Base-by-base conservation (phyloP, 2,113 vertebrate species). In the Muntiacus reevesi region DNA sequence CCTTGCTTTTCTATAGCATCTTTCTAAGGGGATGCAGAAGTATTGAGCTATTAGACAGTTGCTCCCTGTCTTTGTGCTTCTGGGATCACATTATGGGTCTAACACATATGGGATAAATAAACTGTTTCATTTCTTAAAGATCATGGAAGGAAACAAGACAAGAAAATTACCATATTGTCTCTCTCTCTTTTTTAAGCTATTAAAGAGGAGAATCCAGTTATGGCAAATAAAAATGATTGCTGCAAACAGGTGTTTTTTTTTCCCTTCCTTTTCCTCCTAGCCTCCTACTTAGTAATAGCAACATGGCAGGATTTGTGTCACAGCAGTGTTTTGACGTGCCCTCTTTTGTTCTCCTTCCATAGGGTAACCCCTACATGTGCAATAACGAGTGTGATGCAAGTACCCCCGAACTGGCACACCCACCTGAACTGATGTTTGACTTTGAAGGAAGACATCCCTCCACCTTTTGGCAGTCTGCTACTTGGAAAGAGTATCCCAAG, bases 291-390 rank as follows among this genome's bases (percentile, higher is more conserved):
- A 36, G 67, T 74, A 50, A 89, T 9, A 86, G 97, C 78, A 94
- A 83, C 40, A 93, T 85, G 89, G 81, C 71, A 47, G 50, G 67
- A 67, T n/a, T 84, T 54, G 52, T 89, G 92, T 64, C 71, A 47
- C 79, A 30, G 17, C 43, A 52, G 19, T 54, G 7, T 93, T 71
- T 74, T 95, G 55, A 40, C 30, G 1, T 47, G 11, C 86, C 40
- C 40, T 79, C 62, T 89, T 97, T 97, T 98, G 92, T 95, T 98
- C 95, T 98, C 94, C 96, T 91, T 98, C 89, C 98, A 67, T 89
- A 99, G 99, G 99, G 99, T 88, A 99, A 99, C 98, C 99, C 99
- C 25, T 99, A 99, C 99, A 99, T 99, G 99, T 99, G 99, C 98
- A 99, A 99, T 98, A 99, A 99, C 25, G 99, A 99, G 98, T 99